Base-by-base conservation (phyloP, 2,797 vertebrate genomes). In the Propithecus perrieri region DNA sequence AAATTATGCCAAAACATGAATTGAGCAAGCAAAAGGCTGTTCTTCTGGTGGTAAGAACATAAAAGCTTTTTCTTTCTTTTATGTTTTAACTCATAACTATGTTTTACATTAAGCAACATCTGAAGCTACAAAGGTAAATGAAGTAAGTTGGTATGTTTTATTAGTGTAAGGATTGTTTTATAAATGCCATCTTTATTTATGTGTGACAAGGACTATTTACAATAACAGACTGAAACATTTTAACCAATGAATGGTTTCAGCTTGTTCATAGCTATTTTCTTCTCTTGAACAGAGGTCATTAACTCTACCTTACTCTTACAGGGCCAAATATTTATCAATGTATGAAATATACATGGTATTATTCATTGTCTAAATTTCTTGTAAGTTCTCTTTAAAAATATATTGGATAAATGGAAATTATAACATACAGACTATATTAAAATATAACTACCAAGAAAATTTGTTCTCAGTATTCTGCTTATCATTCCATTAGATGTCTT, bases 1-100 rank as follows among this genome's bases (percentile, higher is more conserved):
- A 91, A 22, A 91, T n/a, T 74, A 83, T 67, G 13, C 79, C 38
- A 97, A 97, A 95, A 95, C 15, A 89, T 28, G 5, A 78, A 63
- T 18, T 85, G 11, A 9, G 6, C 12, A 93, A 85, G 22, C 3
- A 11, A 48, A 1, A 59, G 18, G 0, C 7, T 96, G 72, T 80
- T 76, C n/a, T 81, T 65, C n/a, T 89, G 20, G 17, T 33, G 2
- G 5, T 71, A 85, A 92, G 12, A 94, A 96, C 84, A 69, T 80
- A 55, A 93, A 80, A 61, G 11, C 1, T 46, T 89, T 50, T 72
- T 22, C 33, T 71, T 65, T 65, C 4, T n/a, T 84, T 86, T 13
- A 48, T 61, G 30, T 38, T 35, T 83, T 24, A 94, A 86, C 26
- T 43, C 30, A 72, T 67, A 80, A 41, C 1, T 4, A 4, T 86